Evolutionary conservation across 2,797 vertebrate genomes (phyloP).

Genomic region (Anguilla anguilla): DNA sequence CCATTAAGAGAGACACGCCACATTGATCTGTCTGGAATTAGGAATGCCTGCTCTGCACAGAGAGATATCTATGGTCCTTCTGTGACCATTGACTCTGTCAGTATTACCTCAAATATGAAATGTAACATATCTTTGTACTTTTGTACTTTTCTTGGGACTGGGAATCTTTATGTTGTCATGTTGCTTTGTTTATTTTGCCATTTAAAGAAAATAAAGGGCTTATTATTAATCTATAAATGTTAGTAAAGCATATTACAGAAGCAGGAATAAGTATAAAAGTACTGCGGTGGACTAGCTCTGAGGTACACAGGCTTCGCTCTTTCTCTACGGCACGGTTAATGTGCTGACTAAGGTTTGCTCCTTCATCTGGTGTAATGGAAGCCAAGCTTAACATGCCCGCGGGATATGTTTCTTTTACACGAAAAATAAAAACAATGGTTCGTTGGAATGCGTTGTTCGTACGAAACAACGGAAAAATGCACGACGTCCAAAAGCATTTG

Average conservation of each 20-base stretch:
- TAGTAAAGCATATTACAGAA: constrained; percentile 35
- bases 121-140: background rate
- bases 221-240: constrained; percentile 10
- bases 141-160: background rate
- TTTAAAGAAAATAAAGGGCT: constrained; percentile 12
- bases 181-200: background rate
- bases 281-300: background rate
- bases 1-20: background rate
- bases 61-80: background rate
- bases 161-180: background rate
- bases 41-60: background rate
- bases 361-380: constrained; percentile 5
- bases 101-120: background rate
- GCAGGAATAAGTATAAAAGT: constrained; percentile 23
- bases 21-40: constrained; percentile 12
- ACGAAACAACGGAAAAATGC: background rate
- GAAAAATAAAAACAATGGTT: background rate
- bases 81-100: background rate
- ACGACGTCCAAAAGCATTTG: background rate
- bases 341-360: constrained; percentile 35
- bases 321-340: constrained; percentile 38
- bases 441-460: background rate
- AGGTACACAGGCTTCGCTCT: background rate
- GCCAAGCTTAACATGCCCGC: constrained; percentile 5
- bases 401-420: background rate